Evolutionary conservation across 1,140 invertebrate genomes (phyloP), one percentile per base, ranked within the genome.

Genomic region (Neodiprion virginianus): DNA sequence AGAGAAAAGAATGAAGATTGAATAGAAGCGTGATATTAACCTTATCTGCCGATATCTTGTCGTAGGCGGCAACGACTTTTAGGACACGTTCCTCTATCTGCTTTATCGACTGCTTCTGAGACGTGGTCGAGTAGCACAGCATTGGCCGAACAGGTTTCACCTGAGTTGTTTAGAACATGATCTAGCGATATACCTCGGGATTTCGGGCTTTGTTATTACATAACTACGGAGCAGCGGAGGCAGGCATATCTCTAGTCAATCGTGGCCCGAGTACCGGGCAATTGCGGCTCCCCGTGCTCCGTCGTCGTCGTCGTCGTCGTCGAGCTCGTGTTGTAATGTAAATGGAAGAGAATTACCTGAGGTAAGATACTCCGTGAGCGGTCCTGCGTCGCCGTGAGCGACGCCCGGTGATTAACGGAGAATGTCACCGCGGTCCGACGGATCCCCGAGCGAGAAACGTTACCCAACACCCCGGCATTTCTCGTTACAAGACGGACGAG

Each of bases 11-110:
- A 79, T 79, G 82, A 75, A 53, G 73, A 76, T 80, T 81, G 81
- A 78, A 84, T 84, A 86, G 84, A 83, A 85, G 82, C 83, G 70
- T 78, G 81, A 76, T 84, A 82, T 83, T 80, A 93, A 96, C 95
- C 94, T 96, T 94, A 75, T 93, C 90, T 78, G 90, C 90, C 79
- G 91, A 91, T 73, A 95, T 90, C 92, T 96, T 95, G 90, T 96
- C 95, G 88, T 94, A 96, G 76, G 92, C 90, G 76, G 91, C 89
- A 85, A 94, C 92, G 78, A 95, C 93, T 92, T 94, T 94, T 78
- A 96, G 86, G 53, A 96, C 94, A 80, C 94, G 91, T 67, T 93
- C 89, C 85, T 92, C 87, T 78, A 96, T 10, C 50, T 53, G 50
- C n/a, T 53, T 53, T 10, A 53, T 53, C 50, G 50, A 11, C 83